phyloP scores from a whole-genome alignment of 2,888 invertebrate genomes.

The Danaus chrysippus region DNA sequence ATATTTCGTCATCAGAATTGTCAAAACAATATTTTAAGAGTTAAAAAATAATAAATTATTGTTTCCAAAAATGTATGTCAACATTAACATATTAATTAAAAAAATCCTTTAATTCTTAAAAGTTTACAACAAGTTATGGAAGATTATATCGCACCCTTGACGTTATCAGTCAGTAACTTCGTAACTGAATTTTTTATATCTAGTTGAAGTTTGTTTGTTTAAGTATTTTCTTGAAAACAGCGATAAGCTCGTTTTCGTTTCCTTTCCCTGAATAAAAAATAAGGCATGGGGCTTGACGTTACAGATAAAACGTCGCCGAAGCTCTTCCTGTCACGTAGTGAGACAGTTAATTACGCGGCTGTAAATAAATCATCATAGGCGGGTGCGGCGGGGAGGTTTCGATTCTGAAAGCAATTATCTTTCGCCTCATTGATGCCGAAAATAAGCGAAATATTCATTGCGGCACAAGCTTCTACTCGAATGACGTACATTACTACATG shows the following conservation, averaged over 20 bases:
- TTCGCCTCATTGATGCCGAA: slow-evolving; percentile 74
- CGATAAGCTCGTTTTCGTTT: slow-evolving; percentile 69
- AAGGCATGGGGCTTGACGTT: slow-evolving; percentile 59
- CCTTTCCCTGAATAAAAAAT: slow-evolving; percentile 72
- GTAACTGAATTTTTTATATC: slow-evolving; percentile 65
- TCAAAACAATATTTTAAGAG: too few species aligned
- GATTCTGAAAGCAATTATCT: slow-evolving; percentile 76
- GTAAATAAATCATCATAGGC: slow-evolving; percentile 78
- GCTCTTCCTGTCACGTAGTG: slow-evolving; percentile 76
- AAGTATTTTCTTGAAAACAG: slow-evolving; percentile 66
- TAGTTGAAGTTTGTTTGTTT: slow-evolving; percentile 72
- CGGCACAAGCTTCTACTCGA: background rate
- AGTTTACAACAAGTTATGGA: slow-evolving; percentile 43
- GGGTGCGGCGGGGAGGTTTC: slow-evolving; percentile 67
- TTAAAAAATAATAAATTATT: too few species aligned
- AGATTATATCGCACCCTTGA: slow-evolving; percentile 52
- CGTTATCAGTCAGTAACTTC: slow-evolving; percentile 66
- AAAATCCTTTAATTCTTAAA: background rate
- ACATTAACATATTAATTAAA: slow-evolving; percentile 1
- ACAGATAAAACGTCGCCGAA: slow-evolving; percentile 69
- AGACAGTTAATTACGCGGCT: slow-evolving; percentile 78
- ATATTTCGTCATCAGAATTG: background rate
- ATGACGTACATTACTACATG: slow-evolving; percentile 4
- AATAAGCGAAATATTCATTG: slow-evolving; percentile 54
- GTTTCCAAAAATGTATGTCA: background rate